Conservation (phyloP, 2,113 vertebrate species). For the Halcyon malimbica region DNA sequence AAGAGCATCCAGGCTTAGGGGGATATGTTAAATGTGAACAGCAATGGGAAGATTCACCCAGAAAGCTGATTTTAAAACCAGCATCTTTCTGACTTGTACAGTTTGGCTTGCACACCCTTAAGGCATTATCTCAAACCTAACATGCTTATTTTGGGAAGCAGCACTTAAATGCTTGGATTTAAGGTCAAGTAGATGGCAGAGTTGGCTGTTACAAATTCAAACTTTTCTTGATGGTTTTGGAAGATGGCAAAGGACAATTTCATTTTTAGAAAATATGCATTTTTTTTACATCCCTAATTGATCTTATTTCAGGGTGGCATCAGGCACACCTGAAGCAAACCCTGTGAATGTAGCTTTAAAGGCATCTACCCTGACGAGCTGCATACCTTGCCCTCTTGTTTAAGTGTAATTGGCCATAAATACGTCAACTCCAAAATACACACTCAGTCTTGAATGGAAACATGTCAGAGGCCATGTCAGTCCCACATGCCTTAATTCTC, state of each 20-base stretch:
- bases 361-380: background rate
- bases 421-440: background rate
- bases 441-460: background rate
- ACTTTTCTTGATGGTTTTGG: constrained; percentile 42
- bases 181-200: constrained; percentile 67
- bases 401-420: background rate
- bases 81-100: constrained; percentile 35
- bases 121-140: constrained; percentile 52
- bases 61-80: constrained; percentile 41
- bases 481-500: background rate
- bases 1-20: constrained; percentile 65
- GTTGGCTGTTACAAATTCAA: constrained; percentile 42
- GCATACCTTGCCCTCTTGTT: background rate
- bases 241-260: background rate
- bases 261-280: background rate
- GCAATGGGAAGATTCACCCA: constrained; percentile 4
- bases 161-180: constrained; percentile 58
- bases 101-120: constrained; percentile 34
- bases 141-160: constrained; percentile 67
- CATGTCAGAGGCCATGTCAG: background rate
- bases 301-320: background rate
- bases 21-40: constrained; percentile 49
- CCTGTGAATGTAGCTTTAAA: background rate
- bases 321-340: background rate
- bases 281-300: background rate